Evolutionary conservation across 1,140 invertebrate species (phyloP).

Genomic region (Camponotus vicinus): DNA sequence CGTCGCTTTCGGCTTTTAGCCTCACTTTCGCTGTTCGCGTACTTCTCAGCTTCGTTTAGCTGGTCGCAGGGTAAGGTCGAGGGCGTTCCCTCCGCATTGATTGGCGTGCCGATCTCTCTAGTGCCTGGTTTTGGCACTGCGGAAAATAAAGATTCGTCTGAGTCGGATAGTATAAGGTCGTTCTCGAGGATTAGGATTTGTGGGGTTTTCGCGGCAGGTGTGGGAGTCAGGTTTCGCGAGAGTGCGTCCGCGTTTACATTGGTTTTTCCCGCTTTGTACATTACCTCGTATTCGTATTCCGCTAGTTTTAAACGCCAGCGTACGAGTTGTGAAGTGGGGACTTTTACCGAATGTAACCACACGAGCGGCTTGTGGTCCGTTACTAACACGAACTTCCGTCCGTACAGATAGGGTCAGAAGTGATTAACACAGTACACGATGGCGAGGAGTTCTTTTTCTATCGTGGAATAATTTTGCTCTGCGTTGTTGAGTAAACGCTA

Average conservation of each 20-base stretch:
- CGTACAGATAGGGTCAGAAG: conserved; percentile 9
- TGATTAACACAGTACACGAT: neutral
- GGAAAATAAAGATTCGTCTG: too few relatives aligned
- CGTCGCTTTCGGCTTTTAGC: too few relatives aligned
- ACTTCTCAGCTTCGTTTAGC: too few relatives aligned
- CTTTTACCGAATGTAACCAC: neutral
- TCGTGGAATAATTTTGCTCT: neutral
- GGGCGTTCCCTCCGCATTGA: too few relatives aligned
- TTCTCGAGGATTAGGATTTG: too few relatives aligned
- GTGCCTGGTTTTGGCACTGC: too few relatives aligned
- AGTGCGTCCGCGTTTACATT: neutral
- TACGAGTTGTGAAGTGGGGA: neutral
- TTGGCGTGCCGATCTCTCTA: too few relatives aligned
- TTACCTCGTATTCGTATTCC: neutral
- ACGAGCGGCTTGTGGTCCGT: neutral
- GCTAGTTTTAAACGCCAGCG: conserved; percentile 2
- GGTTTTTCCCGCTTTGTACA: neutral
- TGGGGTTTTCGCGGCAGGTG: too few relatives aligned
- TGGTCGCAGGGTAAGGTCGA: too few relatives aligned
- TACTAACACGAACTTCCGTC: neutral
- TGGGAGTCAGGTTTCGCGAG: neutral
- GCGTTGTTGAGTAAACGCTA: too few relatives aligned
- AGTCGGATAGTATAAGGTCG: too few relatives aligned
- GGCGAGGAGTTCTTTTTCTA: neutral
- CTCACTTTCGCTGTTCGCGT: too few relatives aligned